phyloP scores from a whole-genome alignment of 1,140 invertebrate genomes.

The Scylla paramamosain region DNA sequence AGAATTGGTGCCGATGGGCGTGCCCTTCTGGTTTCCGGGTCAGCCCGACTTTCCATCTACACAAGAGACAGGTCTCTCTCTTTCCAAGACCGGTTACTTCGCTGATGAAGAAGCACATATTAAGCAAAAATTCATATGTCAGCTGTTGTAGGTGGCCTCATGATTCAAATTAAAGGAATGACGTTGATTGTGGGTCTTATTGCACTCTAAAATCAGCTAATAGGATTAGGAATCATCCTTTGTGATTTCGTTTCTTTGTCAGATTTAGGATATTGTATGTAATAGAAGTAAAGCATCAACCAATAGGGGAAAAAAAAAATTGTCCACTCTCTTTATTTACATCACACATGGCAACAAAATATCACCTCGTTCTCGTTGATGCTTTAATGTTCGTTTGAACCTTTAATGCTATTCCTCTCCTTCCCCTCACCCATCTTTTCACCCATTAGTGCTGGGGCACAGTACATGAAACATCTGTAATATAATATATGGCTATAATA shows the following conservation, averaged over 20 bases:
- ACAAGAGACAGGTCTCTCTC: background rate
- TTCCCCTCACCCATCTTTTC: too few relatives aligned
- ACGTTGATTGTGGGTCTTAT: background rate
- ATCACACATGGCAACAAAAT: too few relatives aligned
- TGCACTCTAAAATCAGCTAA: background rate
- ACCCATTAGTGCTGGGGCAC: too few relatives aligned
- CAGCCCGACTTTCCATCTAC: background rate
- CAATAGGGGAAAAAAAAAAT: background rate
- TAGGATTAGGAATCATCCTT: background rate
- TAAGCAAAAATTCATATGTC: background rate
- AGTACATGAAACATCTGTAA: too few relatives aligned
- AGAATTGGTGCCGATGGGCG: background rate
- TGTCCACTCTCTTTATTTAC: too few relatives aligned
- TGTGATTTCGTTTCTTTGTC: background rate
- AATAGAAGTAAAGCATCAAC: background rate
- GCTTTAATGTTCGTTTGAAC: too few relatives aligned
- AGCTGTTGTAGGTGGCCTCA: constrained; percentile 78
- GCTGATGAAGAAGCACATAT: background rate
- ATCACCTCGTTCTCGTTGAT: too few relatives aligned
- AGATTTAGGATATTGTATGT: background rate
- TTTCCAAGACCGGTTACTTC: constrained; percentile 4
- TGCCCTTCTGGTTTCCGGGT: constrained; percentile 25
- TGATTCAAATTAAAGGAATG: background rate
- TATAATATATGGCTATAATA: too few relatives aligned
- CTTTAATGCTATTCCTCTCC: too few relatives aligned